These are phyloP conservation scores for Brachypalpus laphriformis DNA, from an alignment of 2,888 invertebrate genomes.

Conservation along the genomic window DNA sequence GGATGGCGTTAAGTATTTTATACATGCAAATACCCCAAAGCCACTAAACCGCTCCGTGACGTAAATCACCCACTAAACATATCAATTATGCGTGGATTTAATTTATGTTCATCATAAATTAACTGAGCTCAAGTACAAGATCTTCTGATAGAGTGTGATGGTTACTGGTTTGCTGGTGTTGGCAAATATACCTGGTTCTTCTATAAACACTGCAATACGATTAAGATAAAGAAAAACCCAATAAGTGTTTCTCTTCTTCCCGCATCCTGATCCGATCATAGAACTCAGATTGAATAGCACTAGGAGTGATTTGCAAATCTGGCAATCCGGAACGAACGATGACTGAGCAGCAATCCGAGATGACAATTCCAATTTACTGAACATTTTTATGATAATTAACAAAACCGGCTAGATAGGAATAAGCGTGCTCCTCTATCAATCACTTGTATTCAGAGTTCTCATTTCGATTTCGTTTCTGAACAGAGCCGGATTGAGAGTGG, in stretches of 20 bases:
- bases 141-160: background rate
- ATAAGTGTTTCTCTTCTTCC: background rate
- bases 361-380: constrained; percentile 20
- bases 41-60: background rate
- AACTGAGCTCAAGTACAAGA: background rate
- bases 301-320: background rate
- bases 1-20: constrained; percentile 4
- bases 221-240: background rate
- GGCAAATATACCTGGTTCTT: background rate
- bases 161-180: background rate
- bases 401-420: constrained; percentile 45
- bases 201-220: background rate
- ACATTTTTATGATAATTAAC: constrained; percentile 24
- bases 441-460: background rate
- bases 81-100: background rate
- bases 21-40: background rate
- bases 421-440: constrained; percentile 49
- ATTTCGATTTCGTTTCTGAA: background rate
- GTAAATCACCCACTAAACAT: background rate
- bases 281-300: background rate
- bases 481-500: background rate
- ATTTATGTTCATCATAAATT: background rate
- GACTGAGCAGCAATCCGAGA: constrained; percentile 15
- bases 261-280: background rate
- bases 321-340: constrained; percentile 28